Evolutionary conservation across 92 coral and sea anemone species (phyloP).

Genomic region (Palythoa grandiflora): DNA sequence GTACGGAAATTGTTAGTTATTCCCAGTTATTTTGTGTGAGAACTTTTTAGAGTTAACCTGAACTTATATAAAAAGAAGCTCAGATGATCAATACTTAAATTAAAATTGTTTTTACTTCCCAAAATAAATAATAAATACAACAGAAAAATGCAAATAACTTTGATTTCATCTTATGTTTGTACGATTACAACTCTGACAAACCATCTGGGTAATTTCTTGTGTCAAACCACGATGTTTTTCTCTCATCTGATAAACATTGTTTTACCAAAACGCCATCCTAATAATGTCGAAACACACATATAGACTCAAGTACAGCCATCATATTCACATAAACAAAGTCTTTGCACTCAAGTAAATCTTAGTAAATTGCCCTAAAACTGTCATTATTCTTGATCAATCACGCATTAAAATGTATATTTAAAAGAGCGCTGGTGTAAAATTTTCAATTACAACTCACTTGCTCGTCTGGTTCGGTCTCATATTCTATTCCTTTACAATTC

Average conservation of each 20-base stretch:
- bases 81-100: too few relatives aligned
- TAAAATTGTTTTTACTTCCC: too few relatives aligned
- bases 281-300: background rate
- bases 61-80: too few relatives aligned
- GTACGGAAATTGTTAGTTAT: too few relatives aligned
- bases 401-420: too few relatives aligned
- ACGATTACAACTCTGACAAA: too few relatives aligned
- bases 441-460: background rate
- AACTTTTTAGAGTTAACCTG: too few relatives aligned
- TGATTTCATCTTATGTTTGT: too few relatives aligned
- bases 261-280: background rate
- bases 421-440: background rate
- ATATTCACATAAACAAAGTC: background rate
- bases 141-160: too few relatives aligned
- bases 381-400: background rate
- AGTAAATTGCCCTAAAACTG: background rate
- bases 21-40: too few relatives aligned
- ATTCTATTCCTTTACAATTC: constrained; percentile 9
- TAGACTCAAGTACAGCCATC: background rate
- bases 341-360: constrained; percentile 17
- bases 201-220: too few relatives aligned
- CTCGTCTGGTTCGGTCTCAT: constrained; percentile 8
- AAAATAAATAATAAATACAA: too few relatives aligned
- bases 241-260: background rate
- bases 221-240: background rate